Percentiles rank a stretch among this genome's conserved stretches.
phyloP scores from a whole-genome alignment of 2,113 vertebrate genomes.

The Syngnathus typhle region DNA sequence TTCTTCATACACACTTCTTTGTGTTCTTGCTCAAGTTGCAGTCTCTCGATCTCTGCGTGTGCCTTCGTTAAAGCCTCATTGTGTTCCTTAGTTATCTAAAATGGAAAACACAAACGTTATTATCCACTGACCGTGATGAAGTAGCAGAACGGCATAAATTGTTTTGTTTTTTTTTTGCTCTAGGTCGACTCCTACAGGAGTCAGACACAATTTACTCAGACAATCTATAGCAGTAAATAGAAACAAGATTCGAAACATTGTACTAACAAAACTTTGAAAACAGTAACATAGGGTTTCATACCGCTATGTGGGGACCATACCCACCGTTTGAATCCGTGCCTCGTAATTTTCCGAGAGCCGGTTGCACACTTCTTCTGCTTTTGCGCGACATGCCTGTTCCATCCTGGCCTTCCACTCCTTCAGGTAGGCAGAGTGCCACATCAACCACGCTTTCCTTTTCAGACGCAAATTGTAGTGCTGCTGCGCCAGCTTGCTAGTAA shows the following conservation, averaged over 20 bases:
- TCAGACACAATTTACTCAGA: no score
- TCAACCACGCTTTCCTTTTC: conserved; percentile 82
- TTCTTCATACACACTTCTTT: conserved; percentile 93
- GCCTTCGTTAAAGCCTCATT: conserved; percentile 70
- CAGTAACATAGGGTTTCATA: not conserved
- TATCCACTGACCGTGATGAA: not conserved
- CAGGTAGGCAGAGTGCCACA: conserved; percentile 76
- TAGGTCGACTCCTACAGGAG: not conserved
- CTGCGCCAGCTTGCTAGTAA: conserved; percentile 71
- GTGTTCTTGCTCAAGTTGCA: conserved; percentile 79
- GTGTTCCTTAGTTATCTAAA: conserved; percentile 36
- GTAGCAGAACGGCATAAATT: not conserved
- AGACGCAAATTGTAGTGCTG: conserved; percentile 77
- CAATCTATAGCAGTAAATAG: not conserved
- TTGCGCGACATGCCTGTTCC: conserved; percentile 80
- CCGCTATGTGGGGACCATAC: not conserved
- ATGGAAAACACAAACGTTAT: no score
- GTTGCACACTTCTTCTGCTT: conserved; percentile 86
- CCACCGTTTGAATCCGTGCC: conserved; percentile 79
- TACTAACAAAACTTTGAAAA: not conserved
- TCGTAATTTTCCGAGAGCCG: conserved; percentile 83
- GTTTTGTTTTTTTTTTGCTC: not conserved
- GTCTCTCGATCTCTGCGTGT: conserved; percentile 77
- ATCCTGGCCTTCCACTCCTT: conserved; percentile 81
- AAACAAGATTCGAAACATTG: not conserved